Evolutionary conservation across 2,888 invertebrate genomes (phyloP).

Genomic region (Xestobium rufovillosum): DNA sequence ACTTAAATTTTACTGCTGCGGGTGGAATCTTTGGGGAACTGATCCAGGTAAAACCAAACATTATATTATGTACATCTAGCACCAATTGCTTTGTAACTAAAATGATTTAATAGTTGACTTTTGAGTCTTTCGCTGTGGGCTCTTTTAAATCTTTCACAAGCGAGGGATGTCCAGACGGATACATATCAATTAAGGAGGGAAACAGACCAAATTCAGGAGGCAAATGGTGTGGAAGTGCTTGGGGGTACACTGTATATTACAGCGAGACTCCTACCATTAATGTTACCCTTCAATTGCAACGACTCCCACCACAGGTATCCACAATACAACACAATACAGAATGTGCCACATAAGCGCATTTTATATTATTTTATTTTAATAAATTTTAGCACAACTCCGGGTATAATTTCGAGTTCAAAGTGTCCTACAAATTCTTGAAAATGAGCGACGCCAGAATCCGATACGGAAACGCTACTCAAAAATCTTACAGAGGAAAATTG

Average conservation of each 20-base stretch:
- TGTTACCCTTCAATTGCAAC: slow-evolving; percentile 62
- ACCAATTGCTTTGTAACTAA: no score
- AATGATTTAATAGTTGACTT: slow-evolving; percentile 62
- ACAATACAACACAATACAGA: no score
- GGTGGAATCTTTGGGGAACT: slow-evolving; percentile 72
- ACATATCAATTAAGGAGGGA: slow-evolving; percentile 68
- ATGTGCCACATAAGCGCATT: slow-evolving; percentile 3
- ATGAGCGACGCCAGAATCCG: slow-evolving; percentile 68
- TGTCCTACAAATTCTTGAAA: slow-evolving; percentile 76
- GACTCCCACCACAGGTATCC: slow-evolving; percentile 69
- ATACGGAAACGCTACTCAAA: slow-evolving; percentile 66
- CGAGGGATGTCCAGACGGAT: slow-evolving; percentile 75
- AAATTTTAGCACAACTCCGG: slow-evolving; percentile 59
- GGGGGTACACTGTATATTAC: slow-evolving; percentile 80
- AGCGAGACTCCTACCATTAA: slow-evolving; percentile 75
- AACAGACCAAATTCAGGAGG: slow-evolving; percentile 66
- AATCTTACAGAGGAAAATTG: slow-evolving; percentile 68
- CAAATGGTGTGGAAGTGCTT: slow-evolving; percentile 77
- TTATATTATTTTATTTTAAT: no score
- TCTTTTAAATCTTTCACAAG: slow-evolving; percentile 71
- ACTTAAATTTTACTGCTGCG: slow-evolving; percentile 75
- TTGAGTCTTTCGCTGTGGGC: slow-evolving; percentile 77
- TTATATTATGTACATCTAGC: slow-evolving; percentile 4
- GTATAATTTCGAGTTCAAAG: slow-evolving; percentile 76
- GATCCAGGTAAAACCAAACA: slow-evolving; percentile 67